Evolutionary conservation across 2,888 invertebrate genomes (phyloP).

Genomic region (Minunthozetes semirufus): DNA sequence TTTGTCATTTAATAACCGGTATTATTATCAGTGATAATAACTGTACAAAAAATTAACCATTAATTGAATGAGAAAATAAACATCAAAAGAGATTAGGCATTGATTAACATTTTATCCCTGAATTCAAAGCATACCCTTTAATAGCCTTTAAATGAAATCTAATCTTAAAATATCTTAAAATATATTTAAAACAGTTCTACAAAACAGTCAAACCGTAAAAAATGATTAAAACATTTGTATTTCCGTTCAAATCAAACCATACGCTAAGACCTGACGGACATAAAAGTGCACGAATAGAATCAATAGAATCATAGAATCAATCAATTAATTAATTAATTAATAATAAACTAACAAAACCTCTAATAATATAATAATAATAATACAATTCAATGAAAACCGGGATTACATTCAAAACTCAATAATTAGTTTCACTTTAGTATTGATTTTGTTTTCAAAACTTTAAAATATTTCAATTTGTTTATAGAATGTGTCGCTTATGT

Average conservation of each 20-base stretch:
- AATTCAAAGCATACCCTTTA: conserved; percentile 11
- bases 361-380: too few species aligned
- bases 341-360: conserved; percentile 16
- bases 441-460: neutral
- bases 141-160: neutral
- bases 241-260: neutral
- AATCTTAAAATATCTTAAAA: conserved; percentile 8
- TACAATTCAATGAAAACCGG: conserved; percentile 26
- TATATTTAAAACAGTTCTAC: neutral
- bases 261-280: neutral
- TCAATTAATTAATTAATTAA: conserved; percentile 3
- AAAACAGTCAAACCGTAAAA: conserved; percentile 15
- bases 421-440: conserved; percentile 8
- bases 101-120: conserved; percentile 22
- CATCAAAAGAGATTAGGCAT: conserved; percentile 5
- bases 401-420: conserved; percentile 17
- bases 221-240: neutral
- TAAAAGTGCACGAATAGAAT: conserved; percentile 12
- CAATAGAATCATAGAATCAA: neutral
- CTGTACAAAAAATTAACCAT: conserved; percentile 25
- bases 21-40: conserved; percentile 5
- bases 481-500: neutral
- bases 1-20: conserved; percentile 25
- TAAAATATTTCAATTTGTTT: neutral
- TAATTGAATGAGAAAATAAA: conserved; percentile 12